Percentiles rank a stretch among this genome's conserved stretches.
Conservation (phyloP, 2,888 invertebrate genomes). For the Drosophila mimica region DNA sequence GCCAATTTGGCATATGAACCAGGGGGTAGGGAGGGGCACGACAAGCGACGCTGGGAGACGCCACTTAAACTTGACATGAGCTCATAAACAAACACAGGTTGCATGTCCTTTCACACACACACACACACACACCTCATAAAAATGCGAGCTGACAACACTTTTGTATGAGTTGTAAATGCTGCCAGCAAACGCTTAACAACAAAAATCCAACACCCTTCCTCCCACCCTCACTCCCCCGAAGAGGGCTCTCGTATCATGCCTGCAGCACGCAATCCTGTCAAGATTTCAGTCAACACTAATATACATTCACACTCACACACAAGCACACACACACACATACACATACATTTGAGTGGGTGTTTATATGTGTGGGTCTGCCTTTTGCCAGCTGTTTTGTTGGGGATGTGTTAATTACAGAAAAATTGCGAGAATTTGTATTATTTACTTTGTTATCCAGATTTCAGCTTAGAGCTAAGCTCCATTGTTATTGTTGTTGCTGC, state of each 20-base stretch:
- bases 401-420: conserved; percentile 80
- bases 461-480: conserved; percentile 53
- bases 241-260: conserved; percentile 59
- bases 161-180: conserved; percentile 69
- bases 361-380: conserved; percentile 26
- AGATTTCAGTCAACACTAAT: conserved; percentile 61
- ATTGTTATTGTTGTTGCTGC: conserved; percentile 34
- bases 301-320: conserved; percentile 1
- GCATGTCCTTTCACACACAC: conserved; percentile 48
- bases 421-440: conserved; percentile 80
- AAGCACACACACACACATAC: neutral
- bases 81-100: conserved; percentile 68
- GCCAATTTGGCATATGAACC: conserved; percentile 53
- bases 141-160: conserved; percentile 78
- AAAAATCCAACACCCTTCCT: conserved; percentile 3
- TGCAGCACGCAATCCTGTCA: conserved; percentile 74
- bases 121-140: conserved; percentile 60
- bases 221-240: conserved; percentile 7
- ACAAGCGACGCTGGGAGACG: conserved; percentile 42
- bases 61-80: conserved; percentile 66
- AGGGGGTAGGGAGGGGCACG: neutral
- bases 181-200: conserved; percentile 30
- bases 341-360: conserved; percentile 4
- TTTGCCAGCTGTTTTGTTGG: conserved; percentile 53
- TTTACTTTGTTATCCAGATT: conserved; percentile 78